Conservation (phyloP, 2,113 vertebrate species). For the Pelobates fuscus region DNA sequence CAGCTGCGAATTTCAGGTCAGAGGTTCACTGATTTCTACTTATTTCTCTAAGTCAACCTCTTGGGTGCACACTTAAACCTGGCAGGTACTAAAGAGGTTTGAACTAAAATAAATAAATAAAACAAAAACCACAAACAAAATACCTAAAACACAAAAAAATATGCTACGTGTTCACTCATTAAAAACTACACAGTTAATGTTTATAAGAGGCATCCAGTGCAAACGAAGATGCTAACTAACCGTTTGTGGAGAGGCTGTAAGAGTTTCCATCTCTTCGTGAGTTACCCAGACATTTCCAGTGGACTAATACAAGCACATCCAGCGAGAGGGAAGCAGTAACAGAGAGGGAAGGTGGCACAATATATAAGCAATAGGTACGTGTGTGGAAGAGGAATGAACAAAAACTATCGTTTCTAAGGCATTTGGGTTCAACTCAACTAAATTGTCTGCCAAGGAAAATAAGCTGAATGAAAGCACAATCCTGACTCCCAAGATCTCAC, state of each 20-base stretch:
- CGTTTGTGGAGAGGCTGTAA: conserved; percentile 91
- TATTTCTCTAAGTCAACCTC: conserved; percentile 20
- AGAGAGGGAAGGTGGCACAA: conserved; percentile 76
- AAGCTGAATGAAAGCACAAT: neutral
- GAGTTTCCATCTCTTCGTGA: conserved; percentile 98
- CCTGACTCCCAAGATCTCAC: neutral
- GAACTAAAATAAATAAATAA: neutral
- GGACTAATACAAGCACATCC: conserved; percentile 83
- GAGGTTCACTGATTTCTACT: conserved; percentile 30
- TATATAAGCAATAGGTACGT: conserved; percentile 67
- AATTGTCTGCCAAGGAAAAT: neutral
- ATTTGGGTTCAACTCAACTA: conserved; percentile 30
- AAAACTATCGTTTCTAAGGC: conserved; percentile 54
- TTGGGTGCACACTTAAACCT: neutral
- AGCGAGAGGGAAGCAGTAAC: conserved; percentile 74
- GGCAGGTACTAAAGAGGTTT: neutral
- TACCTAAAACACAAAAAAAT: neutral
- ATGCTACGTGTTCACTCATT: conserved; percentile 14
- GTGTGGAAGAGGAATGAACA: conserved; percentile 60
- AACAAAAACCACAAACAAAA: neutral
- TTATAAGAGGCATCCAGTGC: conserved; percentile 14
- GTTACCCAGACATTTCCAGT: conserved; percentile 99
- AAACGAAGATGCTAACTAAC: conserved; percentile 79
- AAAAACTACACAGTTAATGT: neutral
- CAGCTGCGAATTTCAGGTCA: neutral